Evolutionary conservation across 2,888 invertebrate genomes (phyloP).

Genomic region (Perizoma affinitatum): DNA sequence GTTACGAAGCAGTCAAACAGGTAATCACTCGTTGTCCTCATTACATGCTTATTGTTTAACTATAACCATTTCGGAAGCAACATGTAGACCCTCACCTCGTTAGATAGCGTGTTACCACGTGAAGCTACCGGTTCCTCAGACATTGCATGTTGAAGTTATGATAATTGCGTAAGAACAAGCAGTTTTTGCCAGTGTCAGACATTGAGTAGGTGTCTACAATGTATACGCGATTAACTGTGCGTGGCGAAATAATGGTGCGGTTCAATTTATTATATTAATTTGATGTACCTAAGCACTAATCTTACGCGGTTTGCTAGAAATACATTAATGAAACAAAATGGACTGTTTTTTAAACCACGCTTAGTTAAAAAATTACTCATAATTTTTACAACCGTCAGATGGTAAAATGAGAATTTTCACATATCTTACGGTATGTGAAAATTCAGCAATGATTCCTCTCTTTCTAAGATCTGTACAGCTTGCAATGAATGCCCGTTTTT

Average conservation of each 20-base stretch:
- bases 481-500: no score
- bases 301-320: no score
- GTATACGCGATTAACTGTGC: slow-evolving; percentile 23
- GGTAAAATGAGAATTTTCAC: no score
- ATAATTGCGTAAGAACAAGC: slow-evolving; percentile 43
- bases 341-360: no score
- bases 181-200: slow-evolving; percentile 25
- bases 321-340: no score
- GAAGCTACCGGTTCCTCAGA: slow-evolving; percentile 28
- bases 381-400: no score
- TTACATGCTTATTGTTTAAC: slow-evolving; percentile 41
- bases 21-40: slow-evolving; percentile 40
- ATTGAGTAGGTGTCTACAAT: slow-evolving; percentile 18
- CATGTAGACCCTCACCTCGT: slow-evolving; percentile 71
- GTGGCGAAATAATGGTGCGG: slow-evolving; percentile 18
- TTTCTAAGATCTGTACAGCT: no score
- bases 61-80: slow-evolving; percentile 49
- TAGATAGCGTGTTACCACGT: slow-evolving; percentile 39
- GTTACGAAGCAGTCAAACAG: slow-evolving; percentile 40
- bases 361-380: no score
- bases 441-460: no score
- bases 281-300: no score
- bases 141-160: slow-evolving; percentile 56
- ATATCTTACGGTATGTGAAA: no score
- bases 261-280: background rate